These are phyloP conservation scores for Ectemnius continuus DNA, from an alignment of 2,888 invertebrate genomes.

Conservation along the genomic window DNA sequence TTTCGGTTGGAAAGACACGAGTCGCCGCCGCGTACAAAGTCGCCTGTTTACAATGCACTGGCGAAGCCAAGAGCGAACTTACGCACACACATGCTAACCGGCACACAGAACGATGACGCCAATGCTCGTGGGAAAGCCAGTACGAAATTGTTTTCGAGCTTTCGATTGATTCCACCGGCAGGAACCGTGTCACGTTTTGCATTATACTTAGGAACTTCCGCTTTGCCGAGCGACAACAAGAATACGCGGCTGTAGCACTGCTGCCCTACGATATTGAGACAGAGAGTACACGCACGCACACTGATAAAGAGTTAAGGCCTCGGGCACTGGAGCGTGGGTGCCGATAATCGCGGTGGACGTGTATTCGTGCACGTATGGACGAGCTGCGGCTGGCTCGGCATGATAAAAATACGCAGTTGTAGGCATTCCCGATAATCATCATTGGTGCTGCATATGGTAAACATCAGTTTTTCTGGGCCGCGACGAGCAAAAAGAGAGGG, in stretches of 20 bases:
- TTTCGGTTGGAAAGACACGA: slow-evolving; percentile 46
- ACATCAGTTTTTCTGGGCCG: neutral
- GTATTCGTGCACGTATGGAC: slow-evolving; percentile 8
- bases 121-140: slow-evolving; percentile 45
- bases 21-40: slow-evolving; percentile 45
- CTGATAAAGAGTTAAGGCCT: neutral
- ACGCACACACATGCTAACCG: neutral
- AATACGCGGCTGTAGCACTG: too few species aligned
- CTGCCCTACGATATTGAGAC: neutral
- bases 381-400: slow-evolving; percentile 28
- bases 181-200: slow-evolving; percentile 12
- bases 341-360: slow-evolving; percentile 27
- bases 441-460: slow-evolving; percentile 1
- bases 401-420: slow-evolving; percentile 38
- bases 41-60: slow-evolving; percentile 44
- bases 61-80: slow-evolving; percentile 4
- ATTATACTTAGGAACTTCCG: neutral
- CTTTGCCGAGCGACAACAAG: neutral
- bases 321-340: slow-evolving; percentile 15
- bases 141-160: slow-evolving; percentile 18
- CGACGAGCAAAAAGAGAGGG: neutral
- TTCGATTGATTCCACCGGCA: neutral
- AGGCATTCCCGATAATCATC: slow-evolving; percentile 32
- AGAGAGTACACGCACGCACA: neutral
- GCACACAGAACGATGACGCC: neutral